Evolutionary conservation across 2,113 vertebrate genomes (phyloP).

Genomic region (Cyanoderma ruficeps): DNA sequence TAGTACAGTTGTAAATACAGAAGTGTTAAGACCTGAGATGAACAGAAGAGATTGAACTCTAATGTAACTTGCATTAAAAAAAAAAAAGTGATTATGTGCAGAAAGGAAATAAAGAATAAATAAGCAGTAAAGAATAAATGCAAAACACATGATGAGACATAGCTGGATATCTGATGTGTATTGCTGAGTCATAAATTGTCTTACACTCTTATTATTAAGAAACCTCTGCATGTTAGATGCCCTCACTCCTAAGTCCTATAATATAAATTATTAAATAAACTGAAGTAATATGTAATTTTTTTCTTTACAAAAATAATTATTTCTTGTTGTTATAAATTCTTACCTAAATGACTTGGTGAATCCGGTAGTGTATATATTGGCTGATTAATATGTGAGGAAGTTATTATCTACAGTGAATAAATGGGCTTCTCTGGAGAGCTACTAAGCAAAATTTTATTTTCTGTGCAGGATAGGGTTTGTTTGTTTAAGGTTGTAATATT

Average conservation of each 20-base stretch:
- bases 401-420: background rate
- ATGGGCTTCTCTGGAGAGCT: background rate
- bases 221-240: background rate
- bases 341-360: background rate
- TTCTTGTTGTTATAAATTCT: background rate
- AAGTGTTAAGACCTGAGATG: background rate
- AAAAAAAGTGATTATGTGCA: background rate
- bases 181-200: background rate
- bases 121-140: background rate
- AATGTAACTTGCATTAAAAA: background rate
- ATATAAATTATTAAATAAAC: background rate
- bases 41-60: background rate
- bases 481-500: conserved; percentile 41
- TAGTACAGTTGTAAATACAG: background rate
- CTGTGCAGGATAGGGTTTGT: background rate
- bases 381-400: background rate
- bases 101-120: background rate
- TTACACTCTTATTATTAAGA: background rate
- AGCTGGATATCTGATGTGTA: background rate
- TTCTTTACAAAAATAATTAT: background rate
- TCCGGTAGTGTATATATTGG: background rate
- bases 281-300: background rate
- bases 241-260: background rate
- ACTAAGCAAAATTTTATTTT: background rate
- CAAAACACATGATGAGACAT: background rate